Evolutionary conservation across 2,888 invertebrate genomes (phyloP).

Genomic region (Prosapia bicincta): DNA sequence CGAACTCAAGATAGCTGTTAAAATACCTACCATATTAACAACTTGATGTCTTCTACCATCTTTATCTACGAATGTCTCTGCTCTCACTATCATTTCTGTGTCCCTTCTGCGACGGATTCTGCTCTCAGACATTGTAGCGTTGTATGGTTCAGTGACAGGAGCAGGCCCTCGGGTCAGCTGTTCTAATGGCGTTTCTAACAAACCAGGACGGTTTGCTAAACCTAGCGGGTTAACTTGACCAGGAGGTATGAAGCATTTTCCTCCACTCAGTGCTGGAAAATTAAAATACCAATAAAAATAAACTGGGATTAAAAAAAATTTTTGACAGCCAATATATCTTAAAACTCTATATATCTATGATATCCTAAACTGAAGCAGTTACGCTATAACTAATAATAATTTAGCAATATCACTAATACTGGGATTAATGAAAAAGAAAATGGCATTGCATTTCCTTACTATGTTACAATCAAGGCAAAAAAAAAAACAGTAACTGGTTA

Average conservation of each 20-base stretch:
- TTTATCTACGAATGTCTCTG: slow-evolving; percentile 62
- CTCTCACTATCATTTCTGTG: slow-evolving; percentile 65
- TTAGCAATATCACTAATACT: no score
- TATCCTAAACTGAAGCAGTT: no score
- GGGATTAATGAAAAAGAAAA: no score
- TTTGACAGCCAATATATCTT: no score
- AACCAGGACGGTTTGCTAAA: slow-evolving; percentile 50
- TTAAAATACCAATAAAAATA: no score
- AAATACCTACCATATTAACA: slow-evolving; percentile 63
- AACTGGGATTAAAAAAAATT: no score
- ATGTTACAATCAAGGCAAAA: no score
- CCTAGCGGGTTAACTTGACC: slow-evolving; percentile 65
- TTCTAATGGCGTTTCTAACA: slow-evolving; percentile 50
- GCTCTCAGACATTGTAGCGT: neutral
- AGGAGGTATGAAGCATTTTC: slow-evolving; percentile 60
- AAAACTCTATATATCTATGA: no score
- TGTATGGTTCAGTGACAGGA: neutral
- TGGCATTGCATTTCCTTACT: no score
- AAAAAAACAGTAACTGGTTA: no score
- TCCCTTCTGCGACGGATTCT: slow-evolving; percentile 54
- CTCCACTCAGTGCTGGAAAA: slow-evolving; percentile 56
- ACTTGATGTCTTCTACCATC: slow-evolving; percentile 69
- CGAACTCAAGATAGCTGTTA: neutral
- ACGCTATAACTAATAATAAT: no score
- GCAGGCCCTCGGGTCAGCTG: slow-evolving; percentile 44